Conservation (phyloP, 1,140 invertebrate genomes). For the Drosophila burlai region DNA sequence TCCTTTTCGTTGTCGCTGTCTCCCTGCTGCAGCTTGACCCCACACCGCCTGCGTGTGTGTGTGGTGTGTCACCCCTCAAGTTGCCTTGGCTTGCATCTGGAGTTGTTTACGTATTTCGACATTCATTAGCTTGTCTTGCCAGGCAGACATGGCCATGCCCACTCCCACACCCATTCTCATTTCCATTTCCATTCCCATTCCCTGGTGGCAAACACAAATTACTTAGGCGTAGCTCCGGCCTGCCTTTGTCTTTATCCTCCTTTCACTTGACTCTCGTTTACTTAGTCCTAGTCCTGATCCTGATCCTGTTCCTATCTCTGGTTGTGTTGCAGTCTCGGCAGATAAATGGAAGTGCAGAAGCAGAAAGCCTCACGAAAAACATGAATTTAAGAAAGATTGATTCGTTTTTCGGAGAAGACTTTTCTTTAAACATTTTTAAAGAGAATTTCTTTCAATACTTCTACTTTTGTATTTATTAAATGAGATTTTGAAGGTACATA, state of each 20-base stretch:
- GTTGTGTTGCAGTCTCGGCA: neutral
- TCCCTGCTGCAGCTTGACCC: constrained; percentile 24
- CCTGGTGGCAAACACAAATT: constrained; percentile 22
- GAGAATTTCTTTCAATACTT: neutral
- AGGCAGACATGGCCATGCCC: too few species aligned
- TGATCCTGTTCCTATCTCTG: neutral
- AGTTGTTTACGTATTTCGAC: constrained; percentile 38
- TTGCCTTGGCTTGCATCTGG: constrained; percentile 4
- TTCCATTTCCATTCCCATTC: neutral
- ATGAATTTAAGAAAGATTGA: too few species aligned
- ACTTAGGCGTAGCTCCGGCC: constrained; percentile 23
- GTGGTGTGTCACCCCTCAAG: neutral
- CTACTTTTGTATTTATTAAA: too few species aligned
- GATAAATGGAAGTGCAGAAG: neutral
- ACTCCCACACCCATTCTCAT: too few species aligned
- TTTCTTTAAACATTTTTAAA: neutral
- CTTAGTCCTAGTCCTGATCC: neutral
- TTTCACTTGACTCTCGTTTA: constrained; percentile 25
- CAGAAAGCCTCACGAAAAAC: neutral
- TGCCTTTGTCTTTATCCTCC: constrained; percentile 6
- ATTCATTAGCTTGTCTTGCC: constrained; percentile 67
- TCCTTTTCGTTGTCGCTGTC: constrained; percentile 50
- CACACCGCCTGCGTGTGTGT: neutral
- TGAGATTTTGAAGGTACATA: too few species aligned
- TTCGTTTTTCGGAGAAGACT: neutral